These are phyloP conservation scores for Hucho hucho DNA, from an alignment of 2,113 vertebrate genomes.

Conservation along the genomic window DNA sequence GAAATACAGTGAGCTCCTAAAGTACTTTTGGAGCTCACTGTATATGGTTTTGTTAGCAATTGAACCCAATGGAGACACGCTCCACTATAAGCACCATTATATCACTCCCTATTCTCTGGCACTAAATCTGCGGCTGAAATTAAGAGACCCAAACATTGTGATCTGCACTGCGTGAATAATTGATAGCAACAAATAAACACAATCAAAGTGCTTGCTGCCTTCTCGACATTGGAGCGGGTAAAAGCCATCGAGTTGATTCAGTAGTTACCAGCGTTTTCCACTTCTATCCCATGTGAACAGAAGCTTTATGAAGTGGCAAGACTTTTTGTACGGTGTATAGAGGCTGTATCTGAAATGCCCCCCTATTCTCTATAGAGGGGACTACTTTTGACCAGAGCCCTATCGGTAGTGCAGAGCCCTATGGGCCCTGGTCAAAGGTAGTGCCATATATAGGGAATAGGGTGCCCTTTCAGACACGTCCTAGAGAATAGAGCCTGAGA, in stretches of 20 bases:
- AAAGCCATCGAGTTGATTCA: not conserved
- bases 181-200: constrained; percentile 9
- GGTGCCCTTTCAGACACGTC: no score
- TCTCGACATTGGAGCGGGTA: not conserved
- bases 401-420: no score
- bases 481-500: no score
- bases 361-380: no score
- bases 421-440: no score
- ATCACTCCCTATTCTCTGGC: not conserved
- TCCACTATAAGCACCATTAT: not conserved
- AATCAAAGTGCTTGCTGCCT: not conserved
- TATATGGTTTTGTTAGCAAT: not conserved
- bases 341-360: no score
- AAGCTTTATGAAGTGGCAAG: not conserved
- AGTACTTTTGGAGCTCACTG: no score
- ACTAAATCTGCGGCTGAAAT: not conserved
- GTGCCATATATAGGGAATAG: no score
- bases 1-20: not conserved
- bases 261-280: not conserved
- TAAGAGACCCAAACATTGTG: not conserved
- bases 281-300: not conserved
- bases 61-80: not conserved
- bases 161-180: constrained; percentile 12
- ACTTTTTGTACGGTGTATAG: no score
- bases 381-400: no score